Conservation (phyloP, 2,797 vertebrate genomes). For the Mus spretus region DNA sequence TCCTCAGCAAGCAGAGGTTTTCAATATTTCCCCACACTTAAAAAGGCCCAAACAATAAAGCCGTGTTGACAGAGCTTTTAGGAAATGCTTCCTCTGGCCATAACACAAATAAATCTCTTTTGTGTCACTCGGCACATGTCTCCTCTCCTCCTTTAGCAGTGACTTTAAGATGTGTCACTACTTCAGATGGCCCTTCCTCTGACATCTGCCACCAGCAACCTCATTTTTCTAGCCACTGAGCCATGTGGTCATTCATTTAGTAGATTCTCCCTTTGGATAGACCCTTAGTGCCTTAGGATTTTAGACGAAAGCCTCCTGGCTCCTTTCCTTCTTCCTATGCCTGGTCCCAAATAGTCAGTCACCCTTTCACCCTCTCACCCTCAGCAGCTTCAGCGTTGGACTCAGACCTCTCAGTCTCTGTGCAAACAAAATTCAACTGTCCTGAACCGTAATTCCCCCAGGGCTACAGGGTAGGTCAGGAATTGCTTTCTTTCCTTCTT, state of each 20-base stretch:
- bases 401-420: background rate
- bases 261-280: background rate
- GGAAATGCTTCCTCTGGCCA: slow-evolving; percentile 58
- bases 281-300: background rate
- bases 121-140: background rate
- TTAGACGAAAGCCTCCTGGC: background rate
- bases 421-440: background rate
- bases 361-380: background rate
- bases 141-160: slow-evolving; percentile 1
- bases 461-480: background rate
- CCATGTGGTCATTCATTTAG: background rate
- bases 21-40: slow-evolving; percentile 74
- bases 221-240: background rate
- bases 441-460: background rate
- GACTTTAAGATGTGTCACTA: slow-evolving; percentile 23
- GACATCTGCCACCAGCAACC: slow-evolving; percentile 10
- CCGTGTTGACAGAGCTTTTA: slow-evolving; percentile 58
- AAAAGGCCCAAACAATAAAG: slow-evolving; percentile 66
- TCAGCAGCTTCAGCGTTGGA: background rate
- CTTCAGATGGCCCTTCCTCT: slow-evolving; percentile 33
- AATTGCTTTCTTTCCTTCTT: background rate
- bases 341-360: background rate
- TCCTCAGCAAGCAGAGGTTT: slow-evolving; percentile 78
- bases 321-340: background rate
- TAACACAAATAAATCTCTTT: slow-evolving; percentile 57